Conservation (phyloP, 2,888 invertebrate genomes). For the Heterodera filipjevi region DNA sequence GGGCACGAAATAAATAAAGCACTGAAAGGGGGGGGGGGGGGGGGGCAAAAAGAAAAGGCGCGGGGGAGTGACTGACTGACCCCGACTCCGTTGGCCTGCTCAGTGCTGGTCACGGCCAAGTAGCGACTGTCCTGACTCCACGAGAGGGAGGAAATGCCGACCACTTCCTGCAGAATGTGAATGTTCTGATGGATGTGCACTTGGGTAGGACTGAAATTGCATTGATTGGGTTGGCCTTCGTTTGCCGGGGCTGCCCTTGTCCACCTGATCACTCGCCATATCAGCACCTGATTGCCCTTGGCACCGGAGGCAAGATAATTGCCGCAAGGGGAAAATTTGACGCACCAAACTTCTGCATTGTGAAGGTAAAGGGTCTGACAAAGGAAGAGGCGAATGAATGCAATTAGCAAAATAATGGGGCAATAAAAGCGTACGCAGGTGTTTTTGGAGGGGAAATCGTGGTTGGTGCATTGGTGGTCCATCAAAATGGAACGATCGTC, state of each 20-base stretch:
- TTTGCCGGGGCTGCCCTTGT: background rate
- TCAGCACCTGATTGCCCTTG: slow-evolving; percentile 43
- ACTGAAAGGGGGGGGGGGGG: slow-evolving; percentile 4
- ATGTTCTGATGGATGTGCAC: slow-evolving; percentile 25
- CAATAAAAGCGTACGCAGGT: slow-evolving; percentile 33
- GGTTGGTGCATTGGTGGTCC: slow-evolving; percentile 37
- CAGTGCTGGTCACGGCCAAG: slow-evolving; percentile 46
- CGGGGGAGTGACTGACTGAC: background rate
- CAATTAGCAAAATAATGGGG: background rate
- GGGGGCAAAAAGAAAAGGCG: background rate
- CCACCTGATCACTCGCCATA: slow-evolving; percentile 46
- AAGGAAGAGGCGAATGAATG: background rate
- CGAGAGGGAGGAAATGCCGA: slow-evolving; percentile 44
- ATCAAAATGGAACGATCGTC: slow-evolving; percentile 33
- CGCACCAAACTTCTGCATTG: slow-evolving; percentile 46
- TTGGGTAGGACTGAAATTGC: slow-evolving; percentile 12
- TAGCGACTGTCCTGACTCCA: slow-evolving; percentile 50
- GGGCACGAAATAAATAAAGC: slow-evolving; percentile 27
- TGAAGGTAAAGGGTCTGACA: slow-evolving; percentile 44
- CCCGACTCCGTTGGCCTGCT: slow-evolving; percentile 26
- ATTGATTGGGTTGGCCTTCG: background rate
- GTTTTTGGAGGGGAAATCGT: slow-evolving; percentile 39
- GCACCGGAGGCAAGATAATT: slow-evolving; percentile 51
- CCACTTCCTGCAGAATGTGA: slow-evolving; percentile 27
- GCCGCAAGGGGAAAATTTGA: slow-evolving; percentile 56